Evolutionary conservation across 2,113 vertebrate genomes (phyloP), one percentile per base, ranked within the genome.

Genomic region (Cinclus mexicanus): DNA sequence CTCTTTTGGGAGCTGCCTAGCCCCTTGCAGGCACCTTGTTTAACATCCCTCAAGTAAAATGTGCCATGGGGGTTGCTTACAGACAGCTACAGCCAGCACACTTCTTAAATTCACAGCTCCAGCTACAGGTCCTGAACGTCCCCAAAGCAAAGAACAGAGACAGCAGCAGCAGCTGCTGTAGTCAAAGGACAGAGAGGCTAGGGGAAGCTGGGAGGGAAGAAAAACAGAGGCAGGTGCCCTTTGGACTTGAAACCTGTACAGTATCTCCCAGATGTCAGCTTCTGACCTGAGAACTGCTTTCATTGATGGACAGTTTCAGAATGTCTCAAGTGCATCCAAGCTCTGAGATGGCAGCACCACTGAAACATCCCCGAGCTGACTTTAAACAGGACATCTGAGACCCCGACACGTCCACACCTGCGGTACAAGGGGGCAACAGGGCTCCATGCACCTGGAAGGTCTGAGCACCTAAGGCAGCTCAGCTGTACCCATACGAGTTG

Each of bases 351-450:
- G 13, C 42, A 67, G 25, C 65, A 87, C 11, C 37, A 59, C 16
- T 39, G 46, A 14, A 82, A 57, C 33, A 39, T 46, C 21, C 33
- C 47, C 0, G 0, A 85, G 25, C 7, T 83, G 25, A 35, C 55
- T 50, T 79, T 17, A 78, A 84, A 44, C 0, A 16, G 78, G 69
- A 26, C 53, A 61, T 14, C 14, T 46, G 60, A 70, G 88, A 89
- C 31, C n/a, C 17, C 24, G 53, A 55, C 35, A 49, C 9, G 19
- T 15, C 20, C 5, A 60, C 12, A 56, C 4, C 2, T 0, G 0
- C 5, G 4, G 23, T 1, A 52, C 0, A 0, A 10, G 9, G 22
- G 74, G 33, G 22, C 61, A 49, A 3, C 2, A 2, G 31, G 19
- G 39, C 42, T 42, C 35, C 23, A n/a, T 0, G 0, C 41, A 17